phyloP scores from a whole-genome alignment of 1,140 invertebrate genomes.

The Sycophila sp. region DNA sequence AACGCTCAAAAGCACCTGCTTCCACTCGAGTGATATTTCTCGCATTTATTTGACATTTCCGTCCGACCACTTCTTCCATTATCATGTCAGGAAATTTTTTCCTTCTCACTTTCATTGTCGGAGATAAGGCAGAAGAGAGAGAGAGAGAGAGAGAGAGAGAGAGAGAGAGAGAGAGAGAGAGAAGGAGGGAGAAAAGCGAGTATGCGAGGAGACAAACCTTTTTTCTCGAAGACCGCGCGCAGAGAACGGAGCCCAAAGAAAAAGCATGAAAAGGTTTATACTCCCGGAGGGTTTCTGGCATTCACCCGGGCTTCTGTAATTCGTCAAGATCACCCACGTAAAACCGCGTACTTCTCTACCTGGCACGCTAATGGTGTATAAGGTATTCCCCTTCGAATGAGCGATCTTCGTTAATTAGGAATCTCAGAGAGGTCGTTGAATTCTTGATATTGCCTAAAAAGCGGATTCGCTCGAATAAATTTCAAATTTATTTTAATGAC shows the following conservation, averaged over 20 bases:
- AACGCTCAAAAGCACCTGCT: too few relatives aligned
- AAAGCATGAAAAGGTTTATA: constrained; percentile 32
- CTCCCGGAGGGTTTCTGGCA: constrained; percentile 6
- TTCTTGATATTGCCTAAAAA: too few relatives aligned
- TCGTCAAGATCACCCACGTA: constrained; percentile 31
- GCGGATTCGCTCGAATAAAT: too few relatives aligned
- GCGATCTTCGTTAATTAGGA: neutral
- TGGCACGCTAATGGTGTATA: too few relatives aligned
- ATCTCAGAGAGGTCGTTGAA: neutral
- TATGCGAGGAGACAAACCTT: constrained; percentile 13
- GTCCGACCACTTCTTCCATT: neutral
- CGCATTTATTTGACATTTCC: neutral
- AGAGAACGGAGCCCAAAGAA: constrained; percentile 8
- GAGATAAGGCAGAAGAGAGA: neutral
- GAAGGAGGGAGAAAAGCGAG: neutral
- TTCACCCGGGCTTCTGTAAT: constrained; percentile 11
- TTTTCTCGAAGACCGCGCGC: constrained; percentile 17
- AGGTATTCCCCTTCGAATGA: neutral
- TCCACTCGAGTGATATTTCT: too few relatives aligned
- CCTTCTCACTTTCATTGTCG: neutral
- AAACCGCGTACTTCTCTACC: too few relatives aligned
- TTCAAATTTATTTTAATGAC: too few relatives aligned
- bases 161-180: neutral
- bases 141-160: too few relatives aligned
- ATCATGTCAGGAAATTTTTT: neutral